Evolutionary conservation across 2,888 invertebrate genomes (phyloP), one percentile per base, ranked within the genome.

Genomic region (Eilema caniola): DNA sequence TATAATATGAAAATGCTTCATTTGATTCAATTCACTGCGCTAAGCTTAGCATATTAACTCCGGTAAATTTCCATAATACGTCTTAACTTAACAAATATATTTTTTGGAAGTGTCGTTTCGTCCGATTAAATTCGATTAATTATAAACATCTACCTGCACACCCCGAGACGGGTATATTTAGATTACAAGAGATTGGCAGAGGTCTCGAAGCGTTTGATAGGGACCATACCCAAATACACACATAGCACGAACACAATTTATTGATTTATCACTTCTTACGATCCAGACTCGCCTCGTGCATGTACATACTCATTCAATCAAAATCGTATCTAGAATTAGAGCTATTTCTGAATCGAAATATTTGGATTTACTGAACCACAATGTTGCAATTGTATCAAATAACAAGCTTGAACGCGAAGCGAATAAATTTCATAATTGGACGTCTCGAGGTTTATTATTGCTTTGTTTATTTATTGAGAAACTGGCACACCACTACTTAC

Each of bases 1-100:
- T 33, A 61, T n/a, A n/a, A n/a, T 61, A 65, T 63, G 23, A 56
- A 53, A 60, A 53, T 69, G 70, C 14, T 24, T 31, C 0, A 24
- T 3, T 2, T 37, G 23, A 24, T 24, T 62, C 20, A 3, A 41
- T 37, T 24, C 31, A 41, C 24, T 23, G 59, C 8, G 20, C 24
- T 24, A 23, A 24, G 23, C 10, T 37, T 16, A 23, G 23, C 7
- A 37, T 37, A 24, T 37, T 24, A 62, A 3, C 24, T 3, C 4
- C 24, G 62, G 3, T 10, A 62, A 10, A 62, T 62, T 62, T 41
- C 16, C 24, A 37, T 24, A 62, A 12, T 14, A 8, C 7, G 23
- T 23, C 8, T 33, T 7, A 62, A 33, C 23, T 37, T 24, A 4
- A 33, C 14, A 14, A 62, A 37, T n/a, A 28, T 14, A 37, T 14